Evolutionary conservation across 1,140 invertebrate genomes (phyloP).

Genomic region (Oncopodura yosiiana): DNA sequence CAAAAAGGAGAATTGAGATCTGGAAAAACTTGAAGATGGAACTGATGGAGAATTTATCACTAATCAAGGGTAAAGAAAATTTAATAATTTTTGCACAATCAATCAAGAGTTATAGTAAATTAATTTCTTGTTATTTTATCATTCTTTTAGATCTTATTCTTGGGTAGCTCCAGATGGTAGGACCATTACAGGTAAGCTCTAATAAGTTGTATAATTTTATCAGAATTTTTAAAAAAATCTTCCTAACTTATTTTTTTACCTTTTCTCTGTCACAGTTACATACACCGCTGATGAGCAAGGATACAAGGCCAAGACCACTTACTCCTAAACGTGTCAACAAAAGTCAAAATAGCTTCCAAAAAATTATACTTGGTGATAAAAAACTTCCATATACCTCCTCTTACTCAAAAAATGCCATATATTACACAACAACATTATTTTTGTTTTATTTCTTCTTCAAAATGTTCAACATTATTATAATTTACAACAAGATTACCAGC

Average conservation of each 20-base stretch:
- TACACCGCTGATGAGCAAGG: slow-evolving; percentile 20
- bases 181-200: neutral
- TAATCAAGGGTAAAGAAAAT: slow-evolving; percentile 1
- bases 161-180: slow-evolving; percentile 19
- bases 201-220: neutral
- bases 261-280: slow-evolving; percentile 11
- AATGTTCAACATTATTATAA: too few relatives aligned
- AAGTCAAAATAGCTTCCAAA: too few relatives aligned
- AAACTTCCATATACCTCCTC: too few relatives aligned
- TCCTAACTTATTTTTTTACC: neutral
- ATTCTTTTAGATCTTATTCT: slow-evolving; percentile 4
- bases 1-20: neutral
- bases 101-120: neutral
- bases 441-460: too few relatives aligned
- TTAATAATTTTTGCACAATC: neutral
- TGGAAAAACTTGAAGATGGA: slow-evolving; percentile 6
- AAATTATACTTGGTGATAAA: too few relatives aligned
- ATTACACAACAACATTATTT: too few relatives aligned
- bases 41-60: slow-evolving; percentile 17
- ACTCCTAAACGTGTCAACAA: too few relatives aligned
- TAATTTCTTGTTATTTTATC: too few relatives aligned
- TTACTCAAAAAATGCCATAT: too few relatives aligned
- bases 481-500: too few relatives aligned
- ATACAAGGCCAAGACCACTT: slow-evolving; percentile 21
- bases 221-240: neutral